Evolutionary conservation across 2,113 vertebrate species (phyloP).

Genomic region (Propithecus coquereli): DNA sequence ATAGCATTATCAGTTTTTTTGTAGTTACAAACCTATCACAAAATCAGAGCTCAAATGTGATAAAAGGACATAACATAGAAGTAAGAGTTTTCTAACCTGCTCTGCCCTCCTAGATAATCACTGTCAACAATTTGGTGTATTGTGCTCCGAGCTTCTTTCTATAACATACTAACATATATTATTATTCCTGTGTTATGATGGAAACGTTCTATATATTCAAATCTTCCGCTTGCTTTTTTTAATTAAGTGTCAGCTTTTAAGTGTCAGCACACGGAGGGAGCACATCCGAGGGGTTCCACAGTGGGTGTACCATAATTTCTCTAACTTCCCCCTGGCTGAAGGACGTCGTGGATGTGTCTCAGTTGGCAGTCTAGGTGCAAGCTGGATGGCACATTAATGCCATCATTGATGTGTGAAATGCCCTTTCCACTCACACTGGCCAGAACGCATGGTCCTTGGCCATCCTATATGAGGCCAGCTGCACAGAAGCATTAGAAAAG

Average conservation of each 20-base stretch:
- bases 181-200: neutral
- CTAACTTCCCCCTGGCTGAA: neutral
- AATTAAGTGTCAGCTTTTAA: neutral
- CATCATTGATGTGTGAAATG: neutral
- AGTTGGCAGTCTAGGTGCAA: neutral
- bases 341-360: neutral
- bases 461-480: neutral
- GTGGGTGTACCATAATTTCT: neutral
- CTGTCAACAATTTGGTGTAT: neutral
- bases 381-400: too few relatives aligned
- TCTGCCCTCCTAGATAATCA: neutral
- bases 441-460: neutral
- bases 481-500: neutral
- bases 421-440: neutral
- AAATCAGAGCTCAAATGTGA: neutral
- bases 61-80: neutral
- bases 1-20: neutral
- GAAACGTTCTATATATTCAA: neutral
- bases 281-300: neutral
- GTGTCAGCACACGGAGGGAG: neutral
- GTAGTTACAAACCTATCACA: neutral
- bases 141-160: neutral
- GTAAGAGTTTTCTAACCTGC: neutral
- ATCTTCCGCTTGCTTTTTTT: neutral
- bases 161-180: neutral